Percentiles rank a stretch among this genome's conserved stretches.
phyloP scores from a whole-genome alignment of 1,140 invertebrate genomes.

The Thaumatotibia leucotreta region DNA sequence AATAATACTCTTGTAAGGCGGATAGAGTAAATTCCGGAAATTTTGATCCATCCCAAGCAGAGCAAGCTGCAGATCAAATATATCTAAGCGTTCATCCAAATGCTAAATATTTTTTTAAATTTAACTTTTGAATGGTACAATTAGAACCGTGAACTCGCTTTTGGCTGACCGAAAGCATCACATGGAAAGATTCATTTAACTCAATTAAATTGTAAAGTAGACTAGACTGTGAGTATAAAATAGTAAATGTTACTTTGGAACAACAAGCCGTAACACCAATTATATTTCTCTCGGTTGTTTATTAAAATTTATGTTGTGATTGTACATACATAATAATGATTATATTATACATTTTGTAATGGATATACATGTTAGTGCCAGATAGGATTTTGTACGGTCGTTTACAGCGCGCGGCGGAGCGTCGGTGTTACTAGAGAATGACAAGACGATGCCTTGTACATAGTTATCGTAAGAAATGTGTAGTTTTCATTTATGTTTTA shows the following conservation, averaged over 20 bases:
- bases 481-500: slow-evolving; percentile 75
- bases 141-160: background rate
- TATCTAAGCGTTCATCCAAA: slow-evolving; percentile 17
- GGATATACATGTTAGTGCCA: slow-evolving; percentile 74
- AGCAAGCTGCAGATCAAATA: slow-evolving; percentile 23
- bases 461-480: slow-evolving; percentile 68
- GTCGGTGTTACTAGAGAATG: slow-evolving; percentile 34
- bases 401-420: slow-evolving; percentile 44
- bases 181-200: background rate
- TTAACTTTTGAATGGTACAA: slow-evolving; percentile 43
- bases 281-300: slow-evolving; percentile 68
- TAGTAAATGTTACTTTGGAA: background rate
- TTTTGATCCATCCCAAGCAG: background rate
- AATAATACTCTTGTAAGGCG: slow-evolving; percentile 26
- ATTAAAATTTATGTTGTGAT: slow-evolving; percentile 72
- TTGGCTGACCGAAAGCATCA: background rate
- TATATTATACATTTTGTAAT: slow-evolving; percentile 74
- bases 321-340: slow-evolving; percentile 64
- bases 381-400: slow-evolving; percentile 70
- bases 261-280: slow-evolving; percentile 49
- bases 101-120: slow-evolving; percentile 43
- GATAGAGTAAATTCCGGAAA: slow-evolving; percentile 21
- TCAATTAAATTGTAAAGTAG: background rate
- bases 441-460: slow-evolving; percentile 66
- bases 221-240: background rate